phyloP scores from a whole-genome alignment of 1,140 invertebrate genomes.

The Bombus sylvicola region DNA sequence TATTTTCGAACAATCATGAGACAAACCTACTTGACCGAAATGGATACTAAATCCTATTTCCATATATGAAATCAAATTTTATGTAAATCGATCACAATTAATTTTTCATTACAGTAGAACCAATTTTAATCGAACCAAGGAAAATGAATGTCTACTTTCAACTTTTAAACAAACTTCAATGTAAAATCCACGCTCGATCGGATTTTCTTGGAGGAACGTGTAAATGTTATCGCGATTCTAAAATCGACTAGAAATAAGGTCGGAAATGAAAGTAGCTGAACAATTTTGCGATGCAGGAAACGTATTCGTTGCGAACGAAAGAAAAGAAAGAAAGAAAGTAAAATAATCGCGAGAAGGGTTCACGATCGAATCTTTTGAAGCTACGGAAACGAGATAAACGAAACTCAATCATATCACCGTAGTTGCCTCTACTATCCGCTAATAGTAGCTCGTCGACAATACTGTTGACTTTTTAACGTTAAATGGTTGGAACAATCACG shows the following conservation, averaged over 20 bases:
- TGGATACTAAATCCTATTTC: not conserved
- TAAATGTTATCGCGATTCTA: too few relatives aligned
- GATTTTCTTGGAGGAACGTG: not conserved
- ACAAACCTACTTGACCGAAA: not conserved
- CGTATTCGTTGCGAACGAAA: not conserved
- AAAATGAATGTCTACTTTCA: not conserved
- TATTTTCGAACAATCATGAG: not conserved
- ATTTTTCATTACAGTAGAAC: not conserved
- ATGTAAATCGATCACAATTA: not conserved
- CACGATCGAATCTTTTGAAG: conserved; percentile 34
- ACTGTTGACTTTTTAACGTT: conserved; percentile 49
- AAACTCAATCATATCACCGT: conserved; percentile 76
- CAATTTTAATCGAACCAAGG: not conserved
- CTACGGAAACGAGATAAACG: conserved; percentile 36
- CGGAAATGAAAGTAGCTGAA: not conserved
- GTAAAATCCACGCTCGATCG: not conserved
- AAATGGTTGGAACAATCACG: conserved; percentile 14
- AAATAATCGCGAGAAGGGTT: not conserved
- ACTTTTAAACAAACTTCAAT: not conserved
- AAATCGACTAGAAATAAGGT: not conserved
- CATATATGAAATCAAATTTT: not conserved
- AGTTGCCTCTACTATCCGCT: conserved; percentile 73
- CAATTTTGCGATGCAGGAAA: not conserved
- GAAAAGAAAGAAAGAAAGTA: not conserved
- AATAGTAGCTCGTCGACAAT: conserved; percentile 66